Percentiles rank a stretch among this genome's conserved stretches.
These are phyloP conservation scores for Spizella passerina DNA, from an alignment of 2,797 vertebrate genomes.

Conservation along the genomic window DNA sequence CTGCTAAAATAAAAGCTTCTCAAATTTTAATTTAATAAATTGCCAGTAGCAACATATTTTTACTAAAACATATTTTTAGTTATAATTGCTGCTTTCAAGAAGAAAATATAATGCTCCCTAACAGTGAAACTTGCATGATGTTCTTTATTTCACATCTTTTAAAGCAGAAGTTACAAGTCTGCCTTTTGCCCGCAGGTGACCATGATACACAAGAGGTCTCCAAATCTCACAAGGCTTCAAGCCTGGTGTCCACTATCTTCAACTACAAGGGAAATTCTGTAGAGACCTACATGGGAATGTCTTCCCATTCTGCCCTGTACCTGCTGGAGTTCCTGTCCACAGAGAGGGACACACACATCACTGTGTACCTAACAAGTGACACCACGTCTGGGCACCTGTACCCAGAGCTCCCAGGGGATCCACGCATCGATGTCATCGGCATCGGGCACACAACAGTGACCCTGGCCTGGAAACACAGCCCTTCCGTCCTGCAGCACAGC, in stretches of 20 bases:
- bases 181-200: slow-evolving; percentile 38
- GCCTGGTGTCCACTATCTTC: slow-evolving; percentile 78
- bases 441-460: slow-evolving; percentile 87
- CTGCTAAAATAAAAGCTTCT: not conserved
- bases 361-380: slow-evolving; percentile 81
- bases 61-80: not conserved
- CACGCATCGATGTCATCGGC: slow-evolving; percentile 80
- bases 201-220: not conserved
- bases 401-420: slow-evolving; percentile 83
- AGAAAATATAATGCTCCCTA: not conserved
- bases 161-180: not conserved
- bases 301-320: slow-evolving; percentile 78
- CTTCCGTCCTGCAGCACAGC: slow-evolving; percentile 69
- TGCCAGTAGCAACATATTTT: not conserved
- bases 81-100: not conserved
- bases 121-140: not conserved
- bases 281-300: slow-evolving; percentile 81
- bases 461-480: slow-evolving; percentile 86
- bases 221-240: slow-evolving; percentile 73
- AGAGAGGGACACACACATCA: slow-evolving; percentile 80
- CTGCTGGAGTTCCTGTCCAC: slow-evolving; percentile 83
- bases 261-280: slow-evolving; percentile 81
- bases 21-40: not conserved
- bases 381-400: slow-evolving; percentile 74
- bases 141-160: not conserved